Conservation (phyloP, 2,113 vertebrate species). For the Rhinichthys klamathensis region DNA sequence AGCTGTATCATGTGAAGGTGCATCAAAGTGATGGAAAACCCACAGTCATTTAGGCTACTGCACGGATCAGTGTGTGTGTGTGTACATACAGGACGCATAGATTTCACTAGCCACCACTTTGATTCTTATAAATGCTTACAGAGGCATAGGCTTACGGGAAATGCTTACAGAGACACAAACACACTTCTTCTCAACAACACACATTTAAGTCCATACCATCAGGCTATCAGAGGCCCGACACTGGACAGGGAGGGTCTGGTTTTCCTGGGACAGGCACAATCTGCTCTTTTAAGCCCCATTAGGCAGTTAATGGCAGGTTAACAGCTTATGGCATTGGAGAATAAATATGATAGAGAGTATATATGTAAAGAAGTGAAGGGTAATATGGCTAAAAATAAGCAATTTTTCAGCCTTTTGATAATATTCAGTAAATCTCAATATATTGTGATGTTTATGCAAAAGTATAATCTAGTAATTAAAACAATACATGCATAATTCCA, state of each 20-base stretch:
- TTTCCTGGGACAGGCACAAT: constrained; percentile 25
- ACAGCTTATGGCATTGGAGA: background rate
- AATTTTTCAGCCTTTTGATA: background rate
- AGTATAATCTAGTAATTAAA: background rate
- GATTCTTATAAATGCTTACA: constrained; percentile 11
- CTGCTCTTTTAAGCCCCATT: constrained; percentile 39
- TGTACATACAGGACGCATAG: background rate
- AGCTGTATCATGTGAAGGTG: constrained; percentile 4
- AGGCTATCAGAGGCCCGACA: background rate
- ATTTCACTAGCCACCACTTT: constrained; percentile 1
- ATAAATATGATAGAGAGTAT: background rate
- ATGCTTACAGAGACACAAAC: constrained; percentile 18
- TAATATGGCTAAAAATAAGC: too few relatives aligned
- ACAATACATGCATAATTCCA: background rate
- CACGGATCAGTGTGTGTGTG: background rate
- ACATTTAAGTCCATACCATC: background rate
- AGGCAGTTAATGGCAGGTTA: constrained; percentile 35
- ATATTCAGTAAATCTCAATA: background rate
- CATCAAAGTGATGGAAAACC: background rate
- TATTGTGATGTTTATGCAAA: background rate
- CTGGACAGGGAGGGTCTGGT: constrained; percentile 27
- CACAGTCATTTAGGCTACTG: background rate
- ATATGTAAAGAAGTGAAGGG: background rate
- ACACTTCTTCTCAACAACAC: background rate
- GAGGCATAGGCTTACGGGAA: constrained; percentile 20